Base-by-base conservation (phyloP, 1,140 invertebrate genomes). In the Adoxophyes honmai region DNA sequence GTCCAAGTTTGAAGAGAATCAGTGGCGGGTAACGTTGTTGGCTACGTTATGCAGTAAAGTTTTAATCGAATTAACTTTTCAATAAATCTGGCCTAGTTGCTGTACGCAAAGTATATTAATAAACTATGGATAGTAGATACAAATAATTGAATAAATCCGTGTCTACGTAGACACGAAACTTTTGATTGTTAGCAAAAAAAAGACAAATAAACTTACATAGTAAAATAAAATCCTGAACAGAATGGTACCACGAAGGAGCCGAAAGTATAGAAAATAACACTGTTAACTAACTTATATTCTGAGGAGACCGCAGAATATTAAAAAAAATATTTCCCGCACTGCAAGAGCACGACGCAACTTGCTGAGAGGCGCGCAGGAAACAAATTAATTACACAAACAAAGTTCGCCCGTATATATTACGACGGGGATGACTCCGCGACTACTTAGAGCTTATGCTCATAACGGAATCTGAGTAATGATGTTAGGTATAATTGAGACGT, bases 401-500 rank as follows among this genome's bases (percentile, higher is more conserved):
- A 38, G 53, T 57, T 52, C 60, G 57, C 33, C 36, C 42, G 33
- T 55, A 53, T 36, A 53, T 53, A 53, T 53, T 53, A 53, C 33
- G 52, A 53, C 14, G 33, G 52, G 16, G 14, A 52, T 35, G 57
- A 37, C 14, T 57, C 60, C 51, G 55, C 44, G 52, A 60, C 53
- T 60, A 64, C 55, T 67, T 63, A 52, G 42, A 60, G 60, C 64
- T 65, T 64, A 64, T 64, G 55, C 51, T 59, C 57, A 66, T 73
- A 65, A 67, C 64, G 48, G 55, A 68, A 59, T 57, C 55, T 70
- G 67, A 70, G 71, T 68, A 77, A 78, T 70, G 70, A 75, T 74
- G 74, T 78, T 78, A 76, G 66, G 70, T 62, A 78, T 80, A 80
- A 80, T 78, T 78, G 70, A 73, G 73, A 66, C 68, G 67, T 68